phyloP scores from a whole-genome alignment of 2,113 vertebrate species.

The Panthera tigris region DNA sequence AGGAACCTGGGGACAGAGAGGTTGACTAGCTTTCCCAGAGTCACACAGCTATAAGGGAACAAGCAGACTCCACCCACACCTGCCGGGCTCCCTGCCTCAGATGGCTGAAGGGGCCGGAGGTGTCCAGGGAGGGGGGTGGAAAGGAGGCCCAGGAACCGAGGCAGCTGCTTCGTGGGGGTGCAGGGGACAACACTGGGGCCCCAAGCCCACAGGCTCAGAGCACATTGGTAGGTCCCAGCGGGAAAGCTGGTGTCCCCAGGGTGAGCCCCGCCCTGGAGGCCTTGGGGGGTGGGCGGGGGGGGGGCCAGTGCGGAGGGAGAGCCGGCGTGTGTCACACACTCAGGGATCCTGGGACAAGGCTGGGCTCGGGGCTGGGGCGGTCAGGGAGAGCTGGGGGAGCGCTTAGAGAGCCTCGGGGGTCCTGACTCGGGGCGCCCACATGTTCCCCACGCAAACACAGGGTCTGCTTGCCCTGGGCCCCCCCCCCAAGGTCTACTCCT shows the following conservation, averaged over 20 bases:
- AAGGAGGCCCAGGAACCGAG: accelerated
- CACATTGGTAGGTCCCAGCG: accelerated
- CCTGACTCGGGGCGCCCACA: accelerated
- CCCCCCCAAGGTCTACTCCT: accelerated
- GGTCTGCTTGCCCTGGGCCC: neutral
- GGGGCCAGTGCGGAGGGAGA: accelerated
- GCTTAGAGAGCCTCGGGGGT: neutral
- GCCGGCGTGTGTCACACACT: neutral
- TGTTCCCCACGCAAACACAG: accelerated
- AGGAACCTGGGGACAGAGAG: neutral
- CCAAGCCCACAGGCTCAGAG: too few species aligned
- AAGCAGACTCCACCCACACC: accelerated
- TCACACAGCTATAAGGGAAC: neutral
- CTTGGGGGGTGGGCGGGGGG: accelerated
- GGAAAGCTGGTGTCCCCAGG: neutral
- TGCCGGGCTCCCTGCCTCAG: neutral
- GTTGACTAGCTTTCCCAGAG: neutral
- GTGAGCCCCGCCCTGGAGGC: neutral
- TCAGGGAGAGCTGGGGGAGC: neutral
- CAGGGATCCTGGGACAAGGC: neutral
- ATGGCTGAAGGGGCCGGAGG: accelerated
- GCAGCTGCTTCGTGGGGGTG: accelerated
- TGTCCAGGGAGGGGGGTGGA: accelerated
- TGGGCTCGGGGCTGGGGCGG: accelerated
- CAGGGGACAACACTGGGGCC: accelerated